These are phyloP conservation scores for Drosophila tsacasi DNA, from an alignment of 1,140 invertebrate genomes.

Conservation along the genomic window DNA sequence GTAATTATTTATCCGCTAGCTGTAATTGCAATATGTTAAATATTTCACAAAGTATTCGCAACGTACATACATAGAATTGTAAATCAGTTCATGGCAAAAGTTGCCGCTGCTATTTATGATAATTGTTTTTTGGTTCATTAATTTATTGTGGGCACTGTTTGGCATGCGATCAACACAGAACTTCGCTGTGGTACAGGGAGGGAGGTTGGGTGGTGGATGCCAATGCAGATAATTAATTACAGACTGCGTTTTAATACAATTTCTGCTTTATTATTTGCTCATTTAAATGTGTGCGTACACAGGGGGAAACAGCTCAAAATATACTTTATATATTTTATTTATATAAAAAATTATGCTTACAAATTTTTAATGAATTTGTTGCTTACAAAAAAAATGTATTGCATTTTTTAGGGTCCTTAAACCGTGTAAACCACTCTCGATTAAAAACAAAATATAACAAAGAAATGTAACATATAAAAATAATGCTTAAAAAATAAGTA, in stretches of 20 bases:
- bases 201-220: not conserved
- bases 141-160: constrained; percentile 69
- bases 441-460: too few relatives aligned
- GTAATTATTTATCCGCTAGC: constrained; percentile 31
- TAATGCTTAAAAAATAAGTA: too few relatives aligned
- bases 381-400: too few relatives aligned
- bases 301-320: not conserved
- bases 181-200: not conserved
- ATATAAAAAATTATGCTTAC: too few relatives aligned
- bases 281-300: constrained; percentile 28
- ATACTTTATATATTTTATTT: too few relatives aligned
- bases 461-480: too few relatives aligned
- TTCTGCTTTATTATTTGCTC: constrained; percentile 62
- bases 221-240: constrained; percentile 75
- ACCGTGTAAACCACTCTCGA: too few relatives aligned
- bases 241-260: constrained; percentile 66
- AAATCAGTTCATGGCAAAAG: constrained; percentile 71
- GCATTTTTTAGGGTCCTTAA: too few relatives aligned
- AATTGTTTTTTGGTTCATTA: constrained; percentile 78
- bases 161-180: constrained; percentile 54
- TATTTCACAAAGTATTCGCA: constrained; percentile 36
- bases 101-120: constrained; percentile 70
- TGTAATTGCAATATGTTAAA: constrained; percentile 45
- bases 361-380: too few relatives aligned
- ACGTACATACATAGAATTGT: constrained; percentile 27